Evolutionary conservation across 1,140 invertebrate genomes (phyloP), one percentile per base, ranked within the genome.

Genomic region (Acromyrmex heyeri): DNA sequence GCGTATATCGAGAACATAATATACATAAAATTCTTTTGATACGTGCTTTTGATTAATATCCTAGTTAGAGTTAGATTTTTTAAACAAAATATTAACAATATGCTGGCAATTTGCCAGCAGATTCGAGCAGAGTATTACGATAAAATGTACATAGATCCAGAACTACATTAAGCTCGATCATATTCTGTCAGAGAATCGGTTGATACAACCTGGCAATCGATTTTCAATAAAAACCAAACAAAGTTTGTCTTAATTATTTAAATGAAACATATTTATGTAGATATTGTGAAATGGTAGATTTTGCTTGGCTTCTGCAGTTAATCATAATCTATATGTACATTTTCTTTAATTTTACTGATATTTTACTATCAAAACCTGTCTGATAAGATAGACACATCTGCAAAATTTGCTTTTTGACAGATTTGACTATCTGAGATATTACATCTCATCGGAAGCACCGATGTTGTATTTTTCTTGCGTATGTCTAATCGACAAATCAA

Each of bases 401-500:
- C 0, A 12, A 48, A 69, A 48, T 69, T 21, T 67, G 34, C 48
- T n/a, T 44, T 67, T 67, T 21, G 38, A 69, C 21, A 69, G 21
- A 24, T 69, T 48, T 69, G 12, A 24, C 38, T 69, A 24, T 69
- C 0, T 50, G 14, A 3, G 34, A 70, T 82, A 79, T 64, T 73
- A 82, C 55, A 16, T 77, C 50, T 50, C 44, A 64, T 81, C 24
- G 70, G 8, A 48, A 73, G 65, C 67, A 73, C 24, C 61, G 75
- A 85, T 38, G 30, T 72, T 78, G 64, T 16, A 38, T 57, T 44
- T 70, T 44, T 62, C 4, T 81, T 67, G 38, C 76, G 48, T 55
- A 53, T 57, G 55, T 75, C n/a, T 75, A 38, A 87, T 67, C 57
- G 62, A 76, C 53, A 5, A 87, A 88, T 75, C 55, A 88, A 79